Evolutionary conservation across 2,888 invertebrate genomes (phyloP).

Genomic region (Ecliptopera silaceata): DNA sequence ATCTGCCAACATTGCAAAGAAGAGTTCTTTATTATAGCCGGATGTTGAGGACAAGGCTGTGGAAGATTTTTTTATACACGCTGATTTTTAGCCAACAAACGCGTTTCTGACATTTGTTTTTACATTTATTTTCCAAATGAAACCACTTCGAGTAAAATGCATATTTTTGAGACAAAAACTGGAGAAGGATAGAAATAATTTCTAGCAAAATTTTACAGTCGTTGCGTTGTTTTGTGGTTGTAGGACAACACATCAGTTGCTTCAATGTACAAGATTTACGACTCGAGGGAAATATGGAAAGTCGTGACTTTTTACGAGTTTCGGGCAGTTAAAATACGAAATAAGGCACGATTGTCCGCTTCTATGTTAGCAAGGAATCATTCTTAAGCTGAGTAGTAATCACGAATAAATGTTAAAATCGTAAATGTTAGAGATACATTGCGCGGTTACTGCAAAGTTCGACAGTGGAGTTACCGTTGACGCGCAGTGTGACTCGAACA

Average conservation of each 20-base stretch:
- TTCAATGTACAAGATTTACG: conserved; percentile 10
- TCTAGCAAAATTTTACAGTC: background rate
- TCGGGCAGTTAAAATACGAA: conserved; percentile 13
- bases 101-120: conserved; percentile 7
- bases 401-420: too few species aligned
- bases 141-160: conserved; percentile 33
- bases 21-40: background rate
- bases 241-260: conserved; percentile 2
- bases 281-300: conserved; percentile 1
- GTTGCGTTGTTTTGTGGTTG: background rate
- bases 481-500: too few species aligned
- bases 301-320: conserved; percentile 16
- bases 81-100: background rate
- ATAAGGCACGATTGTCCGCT: too few species aligned
- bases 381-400: too few species aligned
- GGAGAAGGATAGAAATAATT: background rate
- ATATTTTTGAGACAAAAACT: background rate
- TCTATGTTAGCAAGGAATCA: too few species aligned
- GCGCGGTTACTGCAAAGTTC: too few species aligned
- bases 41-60: background rate
- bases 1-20: background rate
- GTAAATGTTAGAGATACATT: too few species aligned
- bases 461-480: too few species aligned
- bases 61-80: background rate
- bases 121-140: conserved; percentile 62